Base-by-base conservation (phyloP, 2,888 invertebrate species). In the Cinara cedri region DNA sequence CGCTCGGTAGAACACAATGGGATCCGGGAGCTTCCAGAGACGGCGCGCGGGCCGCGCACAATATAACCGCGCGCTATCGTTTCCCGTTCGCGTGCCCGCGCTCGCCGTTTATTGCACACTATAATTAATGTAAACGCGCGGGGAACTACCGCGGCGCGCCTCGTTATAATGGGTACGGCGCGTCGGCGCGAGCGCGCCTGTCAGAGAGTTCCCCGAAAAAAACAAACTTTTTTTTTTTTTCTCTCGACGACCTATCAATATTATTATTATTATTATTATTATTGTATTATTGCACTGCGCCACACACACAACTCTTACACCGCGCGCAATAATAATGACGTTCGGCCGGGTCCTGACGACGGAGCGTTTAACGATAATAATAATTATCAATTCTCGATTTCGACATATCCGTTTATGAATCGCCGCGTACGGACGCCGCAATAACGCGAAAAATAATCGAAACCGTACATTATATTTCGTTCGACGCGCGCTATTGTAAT, bases 21-120 rank as follows among this genome's bases (percentile, higher is more conserved):
- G 8, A 34, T 6, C 34, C 24, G 26, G 19, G 57, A 78, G 76
- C 62, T 74, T 66, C 75, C 44, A 21, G 65, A 66, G 66, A 74
- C 55, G 21, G 42, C 26, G 34, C 74, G 9, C 26, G n/a, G n/a
- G n/a, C n/a, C n/a, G n/a, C n/a, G n/a, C n/a, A n/a, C n/a, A n/a
- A n/a, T n/a, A 54, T 54, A 65, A 75, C 54, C 44, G 44, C 44
- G 54, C 65, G 54, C 24, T 68, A 66, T 66, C 65, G 26, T 66
- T 76, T 34, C 34, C 34, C 34, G 3, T 3, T 34, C 34, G n/a
- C n/a, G 34, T 34, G 6, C 34, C n/a, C n/a, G n/a, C 34, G 34
- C 34, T 68, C 76, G n/a, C 68, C 16, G 68, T 78, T 78, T 78
- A 78, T 78, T 78, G n/a, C n/a, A 42, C 76, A 49, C 68, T 78